A percentile compares a stretch with the other conserved stretches of the same genome.
Evolutionary conservation across 1,140 invertebrate genomes (phyloP).

Genomic region (Myzus persicae): DNA sequence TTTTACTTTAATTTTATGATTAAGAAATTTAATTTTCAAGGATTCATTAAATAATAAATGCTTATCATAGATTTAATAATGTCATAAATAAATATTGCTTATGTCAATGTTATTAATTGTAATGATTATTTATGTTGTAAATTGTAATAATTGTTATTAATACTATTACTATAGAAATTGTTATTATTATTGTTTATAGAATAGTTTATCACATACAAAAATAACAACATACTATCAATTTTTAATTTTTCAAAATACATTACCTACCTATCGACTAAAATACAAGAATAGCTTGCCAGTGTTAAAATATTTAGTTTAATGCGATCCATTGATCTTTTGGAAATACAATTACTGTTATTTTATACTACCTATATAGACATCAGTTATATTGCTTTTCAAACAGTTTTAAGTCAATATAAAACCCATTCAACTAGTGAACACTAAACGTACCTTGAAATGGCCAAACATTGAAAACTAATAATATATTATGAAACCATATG

Average conservation of each 20-base stretch:
- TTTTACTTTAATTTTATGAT: neutral
- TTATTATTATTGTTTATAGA: neutral
- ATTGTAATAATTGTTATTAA: neutral
- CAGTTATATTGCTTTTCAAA: neutral
- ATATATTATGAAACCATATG: neutral
- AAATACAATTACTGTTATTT: neutral
- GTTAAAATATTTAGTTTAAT: constrained; percentile 23
- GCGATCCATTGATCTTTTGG: neutral
- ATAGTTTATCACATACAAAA: neutral
- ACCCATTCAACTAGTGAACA: neutral
- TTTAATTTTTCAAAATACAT: constrained; percentile 5
- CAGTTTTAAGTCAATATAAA: neutral
- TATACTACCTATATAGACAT: neutral
- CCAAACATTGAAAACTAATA: neutral
- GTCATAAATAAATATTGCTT: neutral
- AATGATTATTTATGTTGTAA: neutral
- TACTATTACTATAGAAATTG: neutral
- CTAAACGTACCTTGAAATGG: neutral
- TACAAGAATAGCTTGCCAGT: neutral
- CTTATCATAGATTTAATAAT: neutral
- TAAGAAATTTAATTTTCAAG: neutral
- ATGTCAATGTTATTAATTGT: neutral
- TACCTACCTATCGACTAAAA: neutral
- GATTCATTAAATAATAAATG: neutral
- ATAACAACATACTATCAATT: neutral